Conservation (phyloP, 2,888 invertebrate genomes). For the Smittia aterrima region DNA sequence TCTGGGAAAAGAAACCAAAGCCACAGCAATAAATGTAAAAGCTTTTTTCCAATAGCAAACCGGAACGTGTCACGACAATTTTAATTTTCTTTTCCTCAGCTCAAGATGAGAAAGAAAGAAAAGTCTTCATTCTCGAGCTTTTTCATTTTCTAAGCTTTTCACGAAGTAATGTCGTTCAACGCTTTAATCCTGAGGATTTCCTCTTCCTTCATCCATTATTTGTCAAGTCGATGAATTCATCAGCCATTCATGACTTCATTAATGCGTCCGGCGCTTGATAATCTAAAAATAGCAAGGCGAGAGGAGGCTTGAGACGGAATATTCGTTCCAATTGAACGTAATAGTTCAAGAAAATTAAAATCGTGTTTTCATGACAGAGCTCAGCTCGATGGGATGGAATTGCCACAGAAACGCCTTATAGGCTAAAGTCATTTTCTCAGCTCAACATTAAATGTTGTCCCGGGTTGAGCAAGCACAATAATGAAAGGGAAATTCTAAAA, state of each 20-base stretch:
- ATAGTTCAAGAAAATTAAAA: background rate
- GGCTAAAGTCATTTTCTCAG: background rate
- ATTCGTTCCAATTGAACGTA: background rate
- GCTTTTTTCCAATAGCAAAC: background rate
- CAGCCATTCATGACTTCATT: no score
- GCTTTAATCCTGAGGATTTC: no score
- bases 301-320: background rate
- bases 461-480: background rate
- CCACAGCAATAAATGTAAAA: background rate
- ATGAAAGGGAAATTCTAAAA: constrained; percentile 33
- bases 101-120: background rate
- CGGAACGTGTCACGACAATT: background rate
- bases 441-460: background rate
- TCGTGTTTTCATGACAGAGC: constrained; percentile 26
- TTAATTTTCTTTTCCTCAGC: background rate
- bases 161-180: no score
- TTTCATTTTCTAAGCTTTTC: no score
- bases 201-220: no score
- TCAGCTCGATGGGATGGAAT: no score
- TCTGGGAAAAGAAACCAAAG: constrained; percentile 2
- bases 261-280: no score
- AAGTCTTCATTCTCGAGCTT: no score
- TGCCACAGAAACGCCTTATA: no score
- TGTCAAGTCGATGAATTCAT: no score
- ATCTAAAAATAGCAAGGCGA: no score